Base-by-base conservation (phyloP, 2,113 vertebrate species). In the Onychostruthus taczanowskii region DNA sequence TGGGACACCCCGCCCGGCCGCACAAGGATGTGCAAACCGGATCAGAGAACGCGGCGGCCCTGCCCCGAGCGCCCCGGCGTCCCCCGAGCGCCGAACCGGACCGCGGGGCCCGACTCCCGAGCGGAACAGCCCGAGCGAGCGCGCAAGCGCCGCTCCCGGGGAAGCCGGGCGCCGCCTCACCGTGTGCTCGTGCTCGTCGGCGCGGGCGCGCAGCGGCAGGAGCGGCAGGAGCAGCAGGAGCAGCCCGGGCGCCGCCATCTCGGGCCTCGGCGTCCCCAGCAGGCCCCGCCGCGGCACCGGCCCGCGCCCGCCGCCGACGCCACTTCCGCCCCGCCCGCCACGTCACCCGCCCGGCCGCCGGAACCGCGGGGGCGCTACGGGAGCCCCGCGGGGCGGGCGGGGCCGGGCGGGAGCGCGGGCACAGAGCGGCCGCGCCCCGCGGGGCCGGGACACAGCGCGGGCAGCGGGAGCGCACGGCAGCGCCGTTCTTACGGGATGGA, bases 391-490 rank as follows among this genome's bases (percentile, higher is more conserved):
- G 16, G 55, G 16, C 7, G 50, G 21, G 55, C 43, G 72, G 72
- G 3, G 22, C 9, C 4, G 6, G 39, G 13, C 15, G 21, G 7
- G 16, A 55, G 16, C 20, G 16, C 6, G 50, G 16, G 55, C 33
- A 5, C 72, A 2, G 53, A 16, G 52, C 39, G 24, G 30, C 30
- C 13, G 8, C 22, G 23, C 24, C 16, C 33, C 18, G 7, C n/a
- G 12, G 12, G 49, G 10, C 20, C 3, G 0, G 3, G 17, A 2
- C 18, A 4, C 18, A 1, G 12, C 6, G 9, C 24, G 16, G n/a
- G 5, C 35, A 1, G 83, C 7, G 1, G 83, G n/a, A 58, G 47
- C 13, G 26, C 18, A 0, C 0, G 17, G 28, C 8, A 41, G 55
- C 35, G 23, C 27, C 18, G 9, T 3, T 28, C 47, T 24, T 23